Conservation (phyloP, 2,113 vertebrate genomes). For the Panurus biarmicus region DNA sequence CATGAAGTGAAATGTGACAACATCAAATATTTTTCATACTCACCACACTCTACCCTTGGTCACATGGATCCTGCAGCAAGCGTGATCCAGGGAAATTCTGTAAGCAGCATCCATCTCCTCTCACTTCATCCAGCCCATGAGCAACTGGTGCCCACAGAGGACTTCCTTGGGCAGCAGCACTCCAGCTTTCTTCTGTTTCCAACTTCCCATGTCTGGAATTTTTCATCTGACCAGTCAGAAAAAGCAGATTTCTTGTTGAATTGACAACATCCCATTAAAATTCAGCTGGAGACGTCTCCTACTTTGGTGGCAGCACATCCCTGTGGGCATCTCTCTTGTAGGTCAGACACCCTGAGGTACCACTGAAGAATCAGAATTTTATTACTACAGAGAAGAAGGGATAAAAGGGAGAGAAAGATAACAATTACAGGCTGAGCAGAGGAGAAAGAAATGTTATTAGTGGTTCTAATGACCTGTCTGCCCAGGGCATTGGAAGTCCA, state of each 20-base stretch:
- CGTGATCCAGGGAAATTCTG: background rate
- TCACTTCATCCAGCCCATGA: background rate
- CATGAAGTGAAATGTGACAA: background rate
- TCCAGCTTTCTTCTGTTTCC: background rate
- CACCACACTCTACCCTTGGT: background rate
- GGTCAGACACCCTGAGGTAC: background rate
- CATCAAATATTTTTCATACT: background rate
- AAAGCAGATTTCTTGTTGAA: background rate
- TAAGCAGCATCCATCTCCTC: background rate
- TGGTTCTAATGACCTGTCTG: background rate
- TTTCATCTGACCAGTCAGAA: background rate
- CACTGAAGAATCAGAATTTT: background rate
- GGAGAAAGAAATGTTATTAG: background rate
- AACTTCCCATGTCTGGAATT: background rate
- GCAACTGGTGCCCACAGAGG: rapidly evolving
- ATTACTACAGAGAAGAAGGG: background rate
- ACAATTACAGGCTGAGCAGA: background rate
- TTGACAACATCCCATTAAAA: background rate
- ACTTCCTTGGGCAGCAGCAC: background rate
- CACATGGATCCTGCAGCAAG: background rate
- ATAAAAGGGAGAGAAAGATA: background rate
- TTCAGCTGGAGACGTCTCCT: background rate
- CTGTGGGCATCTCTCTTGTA: background rate
- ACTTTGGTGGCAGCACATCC: background rate
- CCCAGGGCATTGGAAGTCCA: background rate